These are phyloP conservation scores for Aporrectodea caliginosa DNA, from an alignment of 1,140 invertebrate genomes.

Conservation along the genomic window DNA sequence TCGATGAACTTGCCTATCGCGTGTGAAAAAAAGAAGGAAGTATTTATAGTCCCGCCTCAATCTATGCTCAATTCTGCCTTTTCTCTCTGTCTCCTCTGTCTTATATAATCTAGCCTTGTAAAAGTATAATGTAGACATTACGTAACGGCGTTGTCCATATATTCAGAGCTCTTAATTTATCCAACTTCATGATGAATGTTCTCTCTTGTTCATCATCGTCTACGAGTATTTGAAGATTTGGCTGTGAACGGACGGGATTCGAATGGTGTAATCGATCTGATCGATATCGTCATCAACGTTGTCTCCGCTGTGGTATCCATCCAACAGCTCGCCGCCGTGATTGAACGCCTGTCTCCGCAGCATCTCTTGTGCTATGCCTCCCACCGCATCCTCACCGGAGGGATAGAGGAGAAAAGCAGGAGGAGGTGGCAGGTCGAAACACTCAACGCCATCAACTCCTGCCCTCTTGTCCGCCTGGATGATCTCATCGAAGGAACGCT, in stretches of 20 bases:
- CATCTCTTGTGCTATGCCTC: background rate
- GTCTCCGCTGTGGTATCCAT: slow-evolving; percentile 30
- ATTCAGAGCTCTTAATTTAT: too few species aligned
- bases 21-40: too few species aligned
- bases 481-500: background rate
- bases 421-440: background rate
- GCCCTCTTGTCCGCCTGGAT: background rate
- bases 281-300: slow-evolving; percentile 18
- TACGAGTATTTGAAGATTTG: background rate
- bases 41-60: too few species aligned
- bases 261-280: background rate
- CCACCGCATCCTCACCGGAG: too few species aligned
- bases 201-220: too few species aligned
- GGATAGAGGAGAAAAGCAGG: background rate
- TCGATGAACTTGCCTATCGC: too few species aligned
- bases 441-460: background rate
- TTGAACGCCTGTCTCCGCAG: background rate
- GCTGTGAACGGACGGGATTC: background rate
- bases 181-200: too few species aligned
- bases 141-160: too few species aligned
- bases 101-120: too few species aligned
- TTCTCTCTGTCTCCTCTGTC: too few species aligned
- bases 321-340: slow-evolving; percentile 12
- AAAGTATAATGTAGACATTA: too few species aligned
- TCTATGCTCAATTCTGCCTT: too few species aligned